Evolutionary conservation across 2,113 vertebrate species (phyloP).

Genomic region (Sakesphorus luctuosus): DNA sequence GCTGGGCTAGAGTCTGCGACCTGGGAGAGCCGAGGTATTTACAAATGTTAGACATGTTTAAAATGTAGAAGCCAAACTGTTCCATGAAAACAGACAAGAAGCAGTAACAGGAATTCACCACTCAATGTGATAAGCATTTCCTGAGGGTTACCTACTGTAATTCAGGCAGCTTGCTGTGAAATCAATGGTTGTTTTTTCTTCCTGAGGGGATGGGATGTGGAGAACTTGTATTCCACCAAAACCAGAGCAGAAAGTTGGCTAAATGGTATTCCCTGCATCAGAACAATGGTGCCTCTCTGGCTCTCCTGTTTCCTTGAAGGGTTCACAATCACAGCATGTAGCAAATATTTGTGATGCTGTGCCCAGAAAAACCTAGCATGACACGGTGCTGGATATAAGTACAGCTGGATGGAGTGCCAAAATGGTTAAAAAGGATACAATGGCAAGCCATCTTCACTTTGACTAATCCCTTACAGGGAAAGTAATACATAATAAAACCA

Average conservation of each 20-base stretch:
- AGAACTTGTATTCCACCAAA: background rate
- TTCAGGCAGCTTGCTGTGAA: fast-evolving
- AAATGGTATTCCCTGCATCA: background rate
- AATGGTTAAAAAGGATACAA: background rate
- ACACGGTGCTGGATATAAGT: background rate
- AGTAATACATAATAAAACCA: background rate
- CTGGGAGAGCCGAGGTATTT: background rate
- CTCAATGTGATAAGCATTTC: background rate
- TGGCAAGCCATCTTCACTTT: background rate
- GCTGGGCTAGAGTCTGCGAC: background rate
- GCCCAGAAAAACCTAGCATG: background rate
- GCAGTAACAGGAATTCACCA: background rate
- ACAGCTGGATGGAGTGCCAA: background rate
- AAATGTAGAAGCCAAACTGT: background rate
- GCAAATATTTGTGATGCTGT: background rate
- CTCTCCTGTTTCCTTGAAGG: background rate
- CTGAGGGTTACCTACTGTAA: background rate
- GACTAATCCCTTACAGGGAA: background rate
- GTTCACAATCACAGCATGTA: background rate
- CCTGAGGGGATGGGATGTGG: background rate
- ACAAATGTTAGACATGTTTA: background rate
- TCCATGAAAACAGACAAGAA: background rate
- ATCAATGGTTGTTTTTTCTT: background rate
- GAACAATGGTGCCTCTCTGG: background rate
- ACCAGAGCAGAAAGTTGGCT: background rate